Percentiles rank a stretch among this genome's conserved stretches.
These are phyloP conservation scores for Hydropotes inermis DNA, from an alignment of 2,113 vertebrate species.

Conservation along the genomic window DNA sequence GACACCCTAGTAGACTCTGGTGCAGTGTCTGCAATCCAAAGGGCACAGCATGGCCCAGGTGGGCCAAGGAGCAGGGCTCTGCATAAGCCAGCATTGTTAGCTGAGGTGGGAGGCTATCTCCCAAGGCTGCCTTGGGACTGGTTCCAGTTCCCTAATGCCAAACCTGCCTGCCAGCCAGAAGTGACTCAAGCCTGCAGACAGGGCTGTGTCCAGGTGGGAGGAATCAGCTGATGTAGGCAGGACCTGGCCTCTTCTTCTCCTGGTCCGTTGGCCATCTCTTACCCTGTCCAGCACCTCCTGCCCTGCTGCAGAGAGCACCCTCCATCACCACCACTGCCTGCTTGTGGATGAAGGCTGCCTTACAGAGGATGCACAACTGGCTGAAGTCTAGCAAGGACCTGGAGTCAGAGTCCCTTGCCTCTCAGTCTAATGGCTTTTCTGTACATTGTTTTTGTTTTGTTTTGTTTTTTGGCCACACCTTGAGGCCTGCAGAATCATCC, in stretches of 20 bases:
- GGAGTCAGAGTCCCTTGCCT: background rate
- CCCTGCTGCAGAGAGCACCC: background rate
- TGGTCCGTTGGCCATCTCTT: background rate
- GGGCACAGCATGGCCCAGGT: background rate
- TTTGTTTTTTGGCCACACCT: background rate
- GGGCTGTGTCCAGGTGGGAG: background rate
- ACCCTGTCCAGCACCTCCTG: background rate
- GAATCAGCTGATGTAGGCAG: background rate
- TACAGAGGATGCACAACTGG: background rate
- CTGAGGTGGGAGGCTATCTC: background rate
- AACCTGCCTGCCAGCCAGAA: background rate
- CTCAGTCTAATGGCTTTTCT: background rate
- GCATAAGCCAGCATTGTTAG: fast-evolving
- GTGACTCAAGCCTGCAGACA: background rate
- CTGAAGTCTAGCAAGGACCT: background rate
- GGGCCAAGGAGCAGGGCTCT: background rate
- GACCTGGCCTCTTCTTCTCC: background rate
- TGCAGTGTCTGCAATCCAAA: fast-evolving
- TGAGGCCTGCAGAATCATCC: background rate
- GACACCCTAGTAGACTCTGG: background rate
- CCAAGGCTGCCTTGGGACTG: too few relatives aligned
- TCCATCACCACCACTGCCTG: background rate
- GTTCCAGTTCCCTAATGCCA: background rate
- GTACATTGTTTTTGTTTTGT: background rate
- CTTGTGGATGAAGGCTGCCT: background rate